These are phyloP conservation scores for Zelostemma sp. DNA, from an alignment of 1,140 invertebrate species.

Conservation along the genomic window DNA sequence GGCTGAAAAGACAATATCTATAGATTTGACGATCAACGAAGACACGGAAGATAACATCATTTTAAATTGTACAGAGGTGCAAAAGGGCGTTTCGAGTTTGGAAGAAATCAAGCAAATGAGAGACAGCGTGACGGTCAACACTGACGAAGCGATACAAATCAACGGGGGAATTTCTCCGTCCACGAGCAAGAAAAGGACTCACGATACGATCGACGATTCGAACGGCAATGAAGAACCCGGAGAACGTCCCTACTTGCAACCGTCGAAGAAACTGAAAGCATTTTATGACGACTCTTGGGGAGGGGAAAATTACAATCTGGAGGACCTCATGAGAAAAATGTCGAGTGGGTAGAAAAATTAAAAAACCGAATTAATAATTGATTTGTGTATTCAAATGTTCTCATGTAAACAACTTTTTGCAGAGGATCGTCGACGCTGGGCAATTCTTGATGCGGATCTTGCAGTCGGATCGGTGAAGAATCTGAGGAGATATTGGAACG, in stretches of 20 bases:
- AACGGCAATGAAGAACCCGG: conserved; percentile 7
- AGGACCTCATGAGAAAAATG: conserved; percentile 71
- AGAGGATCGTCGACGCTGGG: conserved; percentile 68
- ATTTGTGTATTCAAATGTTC: conserved; percentile 10
- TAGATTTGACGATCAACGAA: neutral
- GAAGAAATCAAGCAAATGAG: conserved; percentile 48
- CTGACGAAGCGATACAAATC: neutral
- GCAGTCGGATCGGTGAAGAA: conserved; percentile 20
- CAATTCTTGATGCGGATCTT: conserved; percentile 63
- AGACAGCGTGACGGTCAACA: conserved; percentile 9
- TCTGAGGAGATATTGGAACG: conserved; percentile 51
- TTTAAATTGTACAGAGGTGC: conserved; percentile 53
- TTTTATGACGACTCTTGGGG: conserved; percentile 76
- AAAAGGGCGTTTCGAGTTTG: conserved; percentile 38
- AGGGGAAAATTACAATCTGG: conserved; percentile 73
- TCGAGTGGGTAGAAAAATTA: conserved; percentile 66
- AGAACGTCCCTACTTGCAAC: conserved; percentile 49
- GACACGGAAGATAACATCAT: conserved; percentile 17
- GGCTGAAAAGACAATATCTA: neutral
- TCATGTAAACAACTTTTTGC: conserved; percentile 24
- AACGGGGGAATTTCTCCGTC: neutral
- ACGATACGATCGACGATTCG: neutral
- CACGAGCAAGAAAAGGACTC: conserved; percentile 1
- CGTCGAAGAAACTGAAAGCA: conserved; percentile 70
- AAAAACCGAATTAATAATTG: conserved; percentile 1